phyloP scores from a whole-genome alignment of 2,113 vertebrate species.

The Heterotis niloticus region DNA sequence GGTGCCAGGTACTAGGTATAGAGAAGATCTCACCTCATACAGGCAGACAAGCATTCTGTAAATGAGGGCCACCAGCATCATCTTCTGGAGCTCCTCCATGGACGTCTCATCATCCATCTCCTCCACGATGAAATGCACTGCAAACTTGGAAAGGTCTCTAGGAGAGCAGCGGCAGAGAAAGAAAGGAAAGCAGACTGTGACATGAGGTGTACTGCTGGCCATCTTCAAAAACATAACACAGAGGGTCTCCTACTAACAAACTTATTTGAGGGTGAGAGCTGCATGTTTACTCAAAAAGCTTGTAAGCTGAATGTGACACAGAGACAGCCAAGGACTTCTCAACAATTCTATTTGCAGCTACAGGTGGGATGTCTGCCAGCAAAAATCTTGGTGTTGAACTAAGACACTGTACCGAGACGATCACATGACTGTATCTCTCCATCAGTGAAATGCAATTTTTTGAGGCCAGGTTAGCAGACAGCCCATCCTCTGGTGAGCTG shows the following conservation, averaged over 20 bases:
- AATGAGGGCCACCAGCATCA: conserved; percentile 90
- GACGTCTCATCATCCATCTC: conserved; percentile 95
- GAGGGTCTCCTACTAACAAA: no score
- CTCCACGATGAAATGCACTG: conserved; percentile 93
- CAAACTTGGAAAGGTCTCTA: conserved; percentile 92
- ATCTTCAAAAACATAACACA: background rate
- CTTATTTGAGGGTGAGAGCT: background rate
- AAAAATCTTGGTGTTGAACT: no score
- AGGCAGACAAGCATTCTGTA: conserved; percentile 90
- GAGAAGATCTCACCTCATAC: conserved; percentile 76
- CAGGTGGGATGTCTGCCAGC: no score
- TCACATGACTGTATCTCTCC: no score
- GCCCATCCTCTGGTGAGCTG: no score
- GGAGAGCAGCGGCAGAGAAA: conserved; percentile 26
- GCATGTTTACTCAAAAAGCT: background rate
- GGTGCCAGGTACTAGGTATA: no score
- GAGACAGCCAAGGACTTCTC: no score
- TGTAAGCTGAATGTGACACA: no score
- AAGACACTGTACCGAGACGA: no score
- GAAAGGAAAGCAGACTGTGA: background rate
- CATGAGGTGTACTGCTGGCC: background rate
- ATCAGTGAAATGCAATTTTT: no score
- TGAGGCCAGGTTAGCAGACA: no score
- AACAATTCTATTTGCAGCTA: no score
- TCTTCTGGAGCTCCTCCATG: conserved; percentile 93